Base-by-base conservation (phyloP, 2,888 invertebrate species). In the Ceramica pisi region DNA sequence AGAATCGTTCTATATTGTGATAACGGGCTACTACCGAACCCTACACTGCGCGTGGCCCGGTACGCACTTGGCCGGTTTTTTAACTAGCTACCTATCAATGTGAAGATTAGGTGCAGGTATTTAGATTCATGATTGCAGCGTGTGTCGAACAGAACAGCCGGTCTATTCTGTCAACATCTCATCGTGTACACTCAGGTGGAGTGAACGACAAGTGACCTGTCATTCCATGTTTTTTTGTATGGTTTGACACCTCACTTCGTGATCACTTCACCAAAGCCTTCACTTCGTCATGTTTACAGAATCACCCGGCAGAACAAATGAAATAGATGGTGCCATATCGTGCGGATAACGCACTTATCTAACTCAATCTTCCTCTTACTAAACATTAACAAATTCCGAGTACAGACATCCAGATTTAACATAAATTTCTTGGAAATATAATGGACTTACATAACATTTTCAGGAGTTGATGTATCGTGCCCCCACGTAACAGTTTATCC, bases 331-430 rank as follows among this genome's bases (percentile, higher is more conserved):
- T 55, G 59, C 56, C 50, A 23, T 61, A 61, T 61, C 61, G 3
- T 46, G 16, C 56, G 68, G 26, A 61, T 46, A 61, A 50, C 56
- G 14, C 38, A 74, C 16, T 12, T 41, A 41, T 16, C 4, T 14
- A 35, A 50, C 26, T 44, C 19, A 56, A 57, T 26, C 14, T 63
- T 64, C 14, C 31, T 23, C 31, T 38, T 46, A 23, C 38, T 61
- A 67, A 75, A n/a, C 10, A 55, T 55, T 60, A 44, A 38, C 35
- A 56, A 61, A 67, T 61, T 75, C 16, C 60, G 21, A 74, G 35
- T 74, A 67, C 50, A 75, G 67, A 74, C 75, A 67, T 74, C 26
- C 67, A 74, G 67, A 61, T 26, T 44, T 35, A 61, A 61, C 67
- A 50, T 16, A 21, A 21, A 5, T 44, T 35, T 61, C 21, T 56